Evolutionary conservation across 2,113 vertebrate species (phyloP).

Genomic region (Takifugu flavidus): DNA sequence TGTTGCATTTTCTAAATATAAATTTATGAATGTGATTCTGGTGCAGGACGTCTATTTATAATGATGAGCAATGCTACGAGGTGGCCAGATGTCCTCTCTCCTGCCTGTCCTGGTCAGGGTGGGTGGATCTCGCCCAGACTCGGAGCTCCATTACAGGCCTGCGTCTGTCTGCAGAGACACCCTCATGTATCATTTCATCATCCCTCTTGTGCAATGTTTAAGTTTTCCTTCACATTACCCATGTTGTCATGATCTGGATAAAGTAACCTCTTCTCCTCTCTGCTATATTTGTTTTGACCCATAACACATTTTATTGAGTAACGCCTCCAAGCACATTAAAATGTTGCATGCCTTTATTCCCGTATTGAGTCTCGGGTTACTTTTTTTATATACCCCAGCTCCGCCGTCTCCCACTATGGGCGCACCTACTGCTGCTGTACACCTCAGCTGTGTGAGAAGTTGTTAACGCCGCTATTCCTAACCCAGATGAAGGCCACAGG

Average conservation of each 20-base stretch:
- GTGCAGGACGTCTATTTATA: too few species aligned
- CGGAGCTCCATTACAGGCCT: constrained; percentile 13
- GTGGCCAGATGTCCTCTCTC: too few species aligned
- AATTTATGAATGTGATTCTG: too few species aligned
- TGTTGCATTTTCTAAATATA: too few species aligned
- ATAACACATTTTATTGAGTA: constrained; percentile 10
- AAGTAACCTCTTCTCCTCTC: too few species aligned
- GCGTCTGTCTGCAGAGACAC: constrained; percentile 18
- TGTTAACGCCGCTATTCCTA: constrained; percentile 71
- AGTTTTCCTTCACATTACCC: too few species aligned
- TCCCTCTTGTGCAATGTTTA: background rate
- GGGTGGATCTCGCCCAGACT: too few species aligned
- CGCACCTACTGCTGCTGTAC: constrained; percentile 26
- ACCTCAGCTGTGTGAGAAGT: constrained; percentile 47
- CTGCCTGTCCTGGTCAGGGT: too few species aligned
- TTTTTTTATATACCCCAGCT: constrained; percentile 9
- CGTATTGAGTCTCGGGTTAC: constrained; percentile 18
- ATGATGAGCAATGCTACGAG: too few species aligned
- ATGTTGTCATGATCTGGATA: too few species aligned
- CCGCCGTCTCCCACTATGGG: constrained; percentile 21
- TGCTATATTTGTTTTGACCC: background rate
- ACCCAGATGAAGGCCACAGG: constrained; percentile 50
- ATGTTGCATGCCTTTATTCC: constrained; percentile 8
- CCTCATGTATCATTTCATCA: constrained; percentile 10
- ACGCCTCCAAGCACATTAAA: constrained; percentile 10